phyloP scores from a whole-genome alignment of 2,113 vertebrate species.

The Galeopterus variegatus region DNA sequence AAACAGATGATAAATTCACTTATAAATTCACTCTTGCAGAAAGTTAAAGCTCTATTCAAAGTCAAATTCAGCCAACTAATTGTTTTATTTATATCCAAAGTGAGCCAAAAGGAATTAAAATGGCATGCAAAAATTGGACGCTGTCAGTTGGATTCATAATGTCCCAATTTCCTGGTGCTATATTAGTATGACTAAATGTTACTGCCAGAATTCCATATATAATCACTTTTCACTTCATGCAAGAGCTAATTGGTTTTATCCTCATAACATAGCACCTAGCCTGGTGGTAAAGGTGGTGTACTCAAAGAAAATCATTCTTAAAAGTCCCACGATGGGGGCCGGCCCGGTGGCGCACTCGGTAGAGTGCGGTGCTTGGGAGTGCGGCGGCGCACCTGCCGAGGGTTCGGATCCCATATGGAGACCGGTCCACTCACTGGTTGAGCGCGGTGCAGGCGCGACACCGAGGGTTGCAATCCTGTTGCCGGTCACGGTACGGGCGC shows the following conservation, averaged over 20 bases:
- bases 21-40: background rate
- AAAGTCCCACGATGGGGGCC: background rate
- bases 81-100: background rate
- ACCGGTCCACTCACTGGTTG: too few species aligned
- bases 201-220: background rate
- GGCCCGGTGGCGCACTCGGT: too few species aligned
- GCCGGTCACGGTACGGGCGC: too few species aligned
- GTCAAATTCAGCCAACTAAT: background rate
- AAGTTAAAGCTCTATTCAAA: slow-evolving; percentile 26
- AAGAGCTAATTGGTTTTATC: background rate
- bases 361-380: too few species aligned
- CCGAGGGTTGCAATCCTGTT: too few species aligned
- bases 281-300: background rate
- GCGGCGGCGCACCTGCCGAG: too few species aligned
- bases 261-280: background rate
- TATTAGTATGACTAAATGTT: background rate
- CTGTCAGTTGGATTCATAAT: background rate
- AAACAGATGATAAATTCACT: background rate
- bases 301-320: background rate
- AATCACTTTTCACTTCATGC: background rate
- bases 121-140: background rate
- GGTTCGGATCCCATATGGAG: too few species aligned
- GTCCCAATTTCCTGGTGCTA: background rate
- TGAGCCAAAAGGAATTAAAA: background rate
- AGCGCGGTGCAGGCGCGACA: too few species aligned